Base-by-base conservation (phyloP, 2,888 invertebrate genomes). In the Leptinotarsa juncta region DNA sequence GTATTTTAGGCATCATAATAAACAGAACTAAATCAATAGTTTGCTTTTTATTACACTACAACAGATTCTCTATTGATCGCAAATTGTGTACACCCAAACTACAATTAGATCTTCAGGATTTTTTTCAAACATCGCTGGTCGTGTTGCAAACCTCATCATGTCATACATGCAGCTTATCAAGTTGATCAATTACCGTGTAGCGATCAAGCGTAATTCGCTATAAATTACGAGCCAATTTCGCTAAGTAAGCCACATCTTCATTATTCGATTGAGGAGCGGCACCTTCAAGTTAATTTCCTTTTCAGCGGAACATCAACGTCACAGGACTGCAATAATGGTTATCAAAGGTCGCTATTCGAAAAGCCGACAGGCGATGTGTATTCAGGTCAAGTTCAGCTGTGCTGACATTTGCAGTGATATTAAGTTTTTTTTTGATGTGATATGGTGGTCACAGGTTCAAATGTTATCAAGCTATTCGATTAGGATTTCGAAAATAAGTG, bases 81-180 rank as follows among this genome's bases (percentile, higher is more conserved):
- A 26, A 5, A 26, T 26, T 26, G 26, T 26, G 26, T 26, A 26
- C 5, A 26, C 26, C 26, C 4, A 26, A 26, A 26, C 4, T 26
- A 26, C 26, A 26, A 5, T 26, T 26, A 26, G 26, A 4, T 4
- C 26, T 26, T 26, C 26, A 26, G 4, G 26, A 53, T 42, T 65
- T 79, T 85, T 86, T 85, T 83, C 78, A 83, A 85, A 86, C 82
- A 71, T 68, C 83, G 68, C 23, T 23, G 57, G 20, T 12, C 23
- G 20, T 15, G 14, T 23, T 57, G 10, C 14, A 57, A 23, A 20
- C 57, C 18, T 53, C 53, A 14, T 18, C 12, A 5, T 18, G n/a
- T 53, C 20, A 20, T 57, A 12, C 23, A 23, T 14, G 57, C 57
- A 57, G 57, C 32, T 57, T 23, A 69, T 23, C 42, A 55, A 15